These are phyloP conservation scores for Tupaia tana DNA, from an alignment of 2,113 vertebrate species.

Conservation along the genomic window DNA sequence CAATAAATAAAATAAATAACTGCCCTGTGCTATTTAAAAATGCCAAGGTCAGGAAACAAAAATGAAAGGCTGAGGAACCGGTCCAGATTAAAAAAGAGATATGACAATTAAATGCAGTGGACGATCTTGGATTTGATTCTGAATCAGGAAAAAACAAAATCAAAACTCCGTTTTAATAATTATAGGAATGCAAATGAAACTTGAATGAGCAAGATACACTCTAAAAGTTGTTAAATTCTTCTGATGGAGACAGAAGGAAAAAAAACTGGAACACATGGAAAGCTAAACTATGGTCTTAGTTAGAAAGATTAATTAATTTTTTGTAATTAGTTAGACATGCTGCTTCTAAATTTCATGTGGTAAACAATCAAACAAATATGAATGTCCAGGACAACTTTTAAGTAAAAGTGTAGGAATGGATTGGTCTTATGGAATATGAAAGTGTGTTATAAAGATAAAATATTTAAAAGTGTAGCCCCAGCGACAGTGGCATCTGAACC, in stretches of 20 bases:
- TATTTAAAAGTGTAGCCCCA: neutral
- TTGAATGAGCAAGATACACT: neutral
- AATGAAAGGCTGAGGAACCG: no score
- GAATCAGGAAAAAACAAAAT: no score
- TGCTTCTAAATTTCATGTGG: slow-evolving; percentile 17
- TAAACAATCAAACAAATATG: neutral
- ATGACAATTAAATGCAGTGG: no score
- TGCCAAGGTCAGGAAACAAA: no score
- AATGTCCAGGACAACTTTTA: slow-evolving; percentile 7
- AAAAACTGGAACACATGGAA: slow-evolving; percentile 24
- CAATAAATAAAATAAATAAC: no score
- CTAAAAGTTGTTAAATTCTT: neutral
- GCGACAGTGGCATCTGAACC: no score
- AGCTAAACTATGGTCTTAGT: neutral
- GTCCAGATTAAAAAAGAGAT: no score
- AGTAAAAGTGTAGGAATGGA: neutral
- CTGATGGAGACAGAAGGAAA: neutral
- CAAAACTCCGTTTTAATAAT: neutral
- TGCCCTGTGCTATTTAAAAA: no score
- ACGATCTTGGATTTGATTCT: no score
- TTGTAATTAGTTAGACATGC: neutral
- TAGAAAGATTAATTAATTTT: neutral
- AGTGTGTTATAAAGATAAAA: neutral
- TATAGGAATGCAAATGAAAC: slow-evolving; percentile 12
- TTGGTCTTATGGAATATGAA: neutral